phyloP scores from a whole-genome alignment of 2,113 vertebrate species.

The Phyllostomus hastatus region DNA sequence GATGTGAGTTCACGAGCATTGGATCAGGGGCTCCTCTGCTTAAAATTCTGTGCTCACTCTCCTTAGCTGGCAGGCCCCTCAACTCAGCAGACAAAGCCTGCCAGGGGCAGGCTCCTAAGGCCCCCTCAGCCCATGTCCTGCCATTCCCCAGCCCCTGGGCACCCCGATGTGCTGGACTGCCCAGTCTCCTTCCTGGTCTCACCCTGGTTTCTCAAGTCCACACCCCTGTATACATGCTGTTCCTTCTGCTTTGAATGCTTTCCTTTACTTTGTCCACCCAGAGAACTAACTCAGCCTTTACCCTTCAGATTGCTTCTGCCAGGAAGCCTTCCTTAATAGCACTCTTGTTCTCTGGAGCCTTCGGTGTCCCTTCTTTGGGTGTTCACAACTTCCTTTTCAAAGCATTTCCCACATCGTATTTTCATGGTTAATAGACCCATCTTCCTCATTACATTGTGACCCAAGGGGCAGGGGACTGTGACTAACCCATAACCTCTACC shows the following conservation, averaged over 20 bases:
- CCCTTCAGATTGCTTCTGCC: background rate
- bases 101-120: background rate
- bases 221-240: background rate
- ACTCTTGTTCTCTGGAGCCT: background rate
- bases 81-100: background rate
- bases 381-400: background rate
- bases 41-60: background rate
- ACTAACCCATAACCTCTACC: background rate
- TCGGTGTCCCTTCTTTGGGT: background rate
- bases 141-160: background rate
- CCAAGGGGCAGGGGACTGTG: background rate
- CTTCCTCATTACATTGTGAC: background rate
- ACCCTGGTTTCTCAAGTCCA: background rate
- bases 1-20: background rate
- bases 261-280: background rate
- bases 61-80: background rate
- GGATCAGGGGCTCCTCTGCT: background rate
- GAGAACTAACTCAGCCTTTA: background rate
- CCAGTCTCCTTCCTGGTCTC: background rate
- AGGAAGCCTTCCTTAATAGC: background rate
- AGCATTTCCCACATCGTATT: background rate
- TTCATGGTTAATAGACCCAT: background rate
- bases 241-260: background rate
- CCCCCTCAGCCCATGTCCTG: background rate
- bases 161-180: background rate